Percentiles rank a stretch among this genome's conserved stretches.
Conservation (phyloP, 2,113 vertebrate species). For the Sinocyclocheilus grahami region DNA sequence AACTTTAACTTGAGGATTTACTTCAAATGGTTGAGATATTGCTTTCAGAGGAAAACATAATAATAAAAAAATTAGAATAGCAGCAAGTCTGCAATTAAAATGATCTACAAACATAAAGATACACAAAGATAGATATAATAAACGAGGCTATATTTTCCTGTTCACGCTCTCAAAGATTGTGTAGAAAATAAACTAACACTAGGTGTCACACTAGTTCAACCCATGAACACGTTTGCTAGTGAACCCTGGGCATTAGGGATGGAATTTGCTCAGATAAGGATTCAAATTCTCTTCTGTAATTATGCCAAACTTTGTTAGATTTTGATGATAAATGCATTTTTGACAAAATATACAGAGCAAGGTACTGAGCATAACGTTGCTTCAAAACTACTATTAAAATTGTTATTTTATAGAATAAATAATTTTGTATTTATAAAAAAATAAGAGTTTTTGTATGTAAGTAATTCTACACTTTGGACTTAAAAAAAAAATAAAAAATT, state of each 20-base stretch:
- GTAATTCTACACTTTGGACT: background rate
- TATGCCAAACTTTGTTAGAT: background rate
- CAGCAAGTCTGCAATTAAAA: background rate
- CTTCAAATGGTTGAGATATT: background rate
- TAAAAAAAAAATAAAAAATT: too few species aligned
- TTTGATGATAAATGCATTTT: background rate
- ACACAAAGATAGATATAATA: background rate
- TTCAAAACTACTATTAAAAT: background rate
- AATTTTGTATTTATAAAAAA: background rate
- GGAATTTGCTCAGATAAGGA: background rate
- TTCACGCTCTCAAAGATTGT: background rate
- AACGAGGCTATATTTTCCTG: background rate
- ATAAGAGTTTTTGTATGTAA: too few species aligned
- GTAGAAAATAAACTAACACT: background rate
- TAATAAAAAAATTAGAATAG: background rate
- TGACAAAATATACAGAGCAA: background rate
- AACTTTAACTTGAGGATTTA: background rate
- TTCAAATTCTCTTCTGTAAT: background rate
- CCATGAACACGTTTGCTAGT: background rate
- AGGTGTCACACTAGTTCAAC: slow-evolving; percentile 14
- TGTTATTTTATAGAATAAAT: background rate
- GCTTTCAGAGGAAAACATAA: background rate
- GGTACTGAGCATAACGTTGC: background rate
- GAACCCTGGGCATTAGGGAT: background rate
- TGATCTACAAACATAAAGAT: background rate